Evolutionary conservation across 2,113 vertebrate genomes (phyloP).

Genomic region (Pterocles gutturalis): DNA sequence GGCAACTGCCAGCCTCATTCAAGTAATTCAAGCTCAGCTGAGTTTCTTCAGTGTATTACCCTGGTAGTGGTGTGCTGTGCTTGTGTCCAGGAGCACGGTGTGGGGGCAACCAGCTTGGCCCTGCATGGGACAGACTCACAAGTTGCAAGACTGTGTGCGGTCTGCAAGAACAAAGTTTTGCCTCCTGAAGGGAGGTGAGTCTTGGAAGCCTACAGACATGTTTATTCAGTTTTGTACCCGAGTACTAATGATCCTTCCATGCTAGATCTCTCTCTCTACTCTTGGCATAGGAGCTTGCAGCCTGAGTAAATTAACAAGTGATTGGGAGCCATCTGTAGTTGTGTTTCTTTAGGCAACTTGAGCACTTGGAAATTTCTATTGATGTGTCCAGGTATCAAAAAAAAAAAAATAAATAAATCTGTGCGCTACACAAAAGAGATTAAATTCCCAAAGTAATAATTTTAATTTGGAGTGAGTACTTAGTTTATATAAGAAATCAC

Average conservation of each 20-base stretch:
- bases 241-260: neutral
- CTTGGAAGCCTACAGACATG: neutral
- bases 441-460: neutral
- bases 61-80: neutral
- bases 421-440: neutral
- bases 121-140: rapidly evolving
- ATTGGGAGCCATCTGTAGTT: neutral
- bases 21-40: neutral
- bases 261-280: neutral
- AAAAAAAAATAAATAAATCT: too few species aligned
- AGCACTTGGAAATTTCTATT: neutral
- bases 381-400: neutral
- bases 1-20: too few species aligned
- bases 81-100: rapidly evolving
- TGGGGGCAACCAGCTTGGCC: neutral
- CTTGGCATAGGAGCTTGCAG: neutral
- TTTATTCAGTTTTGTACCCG: neutral
- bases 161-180: neutral
- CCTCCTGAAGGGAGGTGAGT: neutral
- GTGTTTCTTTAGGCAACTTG: neutral
- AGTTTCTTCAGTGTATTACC: neutral
- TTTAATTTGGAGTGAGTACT: neutral
- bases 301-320: neutral
- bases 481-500: neutral
- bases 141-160: rapidly evolving